A percentile compares a stretch with the other conserved stretches of the same genome.
phyloP scores from a whole-genome alignment of 1,140 invertebrate species.

The Anoplolepis gracilipes region DNA sequence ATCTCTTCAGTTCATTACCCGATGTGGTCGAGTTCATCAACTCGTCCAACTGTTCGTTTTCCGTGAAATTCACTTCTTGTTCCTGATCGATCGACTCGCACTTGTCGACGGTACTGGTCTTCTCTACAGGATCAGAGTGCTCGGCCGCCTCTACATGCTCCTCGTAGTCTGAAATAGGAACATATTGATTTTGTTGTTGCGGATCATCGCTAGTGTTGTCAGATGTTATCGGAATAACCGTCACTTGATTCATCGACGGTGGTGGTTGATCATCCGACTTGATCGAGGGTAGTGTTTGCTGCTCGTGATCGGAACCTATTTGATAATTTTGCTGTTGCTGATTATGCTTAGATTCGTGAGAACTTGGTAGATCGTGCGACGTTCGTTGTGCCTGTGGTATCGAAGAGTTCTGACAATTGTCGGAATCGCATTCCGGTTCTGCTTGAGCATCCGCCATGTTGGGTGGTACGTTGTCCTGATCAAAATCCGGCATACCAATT shows the following conservation, averaged over 20 bases:
- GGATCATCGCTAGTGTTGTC: constrained; percentile 26
- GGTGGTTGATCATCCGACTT: constrained; percentile 45
- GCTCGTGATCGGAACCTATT: constrained; percentile 29
- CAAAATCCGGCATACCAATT: constrained; percentile 69
- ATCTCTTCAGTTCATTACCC: constrained; percentile 69
- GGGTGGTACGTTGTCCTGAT: constrained; percentile 37
- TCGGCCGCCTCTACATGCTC: constrained; percentile 58
- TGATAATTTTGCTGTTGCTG: constrained; percentile 14
- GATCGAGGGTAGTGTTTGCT: neutral
- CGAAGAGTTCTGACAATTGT: constrained; percentile 15
- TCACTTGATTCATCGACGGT: constrained; percentile 43
- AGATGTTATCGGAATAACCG: constrained; percentile 40
- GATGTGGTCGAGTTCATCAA: constrained; percentile 70
- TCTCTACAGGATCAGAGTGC: constrained; percentile 39
- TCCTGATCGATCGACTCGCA: constrained; percentile 10
- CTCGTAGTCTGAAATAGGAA: constrained; percentile 56
- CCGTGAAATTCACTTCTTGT: constrained; percentile 45
- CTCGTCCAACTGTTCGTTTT: constrained; percentile 78
- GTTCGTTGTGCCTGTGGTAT: constrained; percentile 4
- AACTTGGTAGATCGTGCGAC: constrained; percentile 32
- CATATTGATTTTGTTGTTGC: constrained; percentile 52
- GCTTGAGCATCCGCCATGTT: neutral
- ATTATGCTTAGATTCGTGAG: constrained; percentile 39
- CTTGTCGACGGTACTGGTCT: constrained; percentile 32
- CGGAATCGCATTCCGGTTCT: constrained; percentile 45